Conservation (phyloP, 2,888 invertebrate genomes). For the Sturmia bella region DNA sequence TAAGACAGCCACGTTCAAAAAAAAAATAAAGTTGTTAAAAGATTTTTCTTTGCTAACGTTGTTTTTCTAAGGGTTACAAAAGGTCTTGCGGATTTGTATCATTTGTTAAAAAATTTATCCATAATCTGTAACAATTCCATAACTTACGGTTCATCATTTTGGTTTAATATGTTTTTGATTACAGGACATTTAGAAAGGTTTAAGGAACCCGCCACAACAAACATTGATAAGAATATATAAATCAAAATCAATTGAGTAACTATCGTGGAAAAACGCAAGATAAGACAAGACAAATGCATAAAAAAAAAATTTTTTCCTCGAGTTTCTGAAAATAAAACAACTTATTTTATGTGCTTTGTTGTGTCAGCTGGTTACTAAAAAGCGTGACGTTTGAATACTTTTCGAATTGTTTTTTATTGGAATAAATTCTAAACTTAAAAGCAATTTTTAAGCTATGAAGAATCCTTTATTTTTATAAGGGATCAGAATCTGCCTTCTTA, state of each 20-base stretch:
- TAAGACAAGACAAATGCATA: neutral
- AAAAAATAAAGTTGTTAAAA: conserved; percentile 41
- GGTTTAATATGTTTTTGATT: conserved; percentile 65
- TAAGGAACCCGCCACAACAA: neutral
- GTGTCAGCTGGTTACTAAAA: too few relatives aligned
- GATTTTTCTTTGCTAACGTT: conserved; percentile 13
- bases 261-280: conserved; percentile 3
- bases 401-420: too few relatives aligned
- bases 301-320: neutral
- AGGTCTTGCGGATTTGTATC: conserved; percentile 46
- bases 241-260: conserved; percentile 29
- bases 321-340: too few relatives aligned
- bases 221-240: conserved; percentile 18
- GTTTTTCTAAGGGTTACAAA: conserved; percentile 46
- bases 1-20: conserved; percentile 6
- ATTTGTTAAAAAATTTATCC: conserved; percentile 65
- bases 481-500: too few relatives aligned
- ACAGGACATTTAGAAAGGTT: conserved; percentile 18
- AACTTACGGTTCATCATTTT: conserved; percentile 66
- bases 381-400: too few relatives aligned
- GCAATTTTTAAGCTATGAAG: too few relatives aligned
- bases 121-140: conserved; percentile 68
- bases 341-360: too few relatives aligned
- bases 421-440: too few relatives aligned
- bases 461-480: too few relatives aligned